These are phyloP conservation scores for Sus cebifrons DNA, from an alignment of 2,797 vertebrate genomes.

Conservation along the genomic window DNA sequence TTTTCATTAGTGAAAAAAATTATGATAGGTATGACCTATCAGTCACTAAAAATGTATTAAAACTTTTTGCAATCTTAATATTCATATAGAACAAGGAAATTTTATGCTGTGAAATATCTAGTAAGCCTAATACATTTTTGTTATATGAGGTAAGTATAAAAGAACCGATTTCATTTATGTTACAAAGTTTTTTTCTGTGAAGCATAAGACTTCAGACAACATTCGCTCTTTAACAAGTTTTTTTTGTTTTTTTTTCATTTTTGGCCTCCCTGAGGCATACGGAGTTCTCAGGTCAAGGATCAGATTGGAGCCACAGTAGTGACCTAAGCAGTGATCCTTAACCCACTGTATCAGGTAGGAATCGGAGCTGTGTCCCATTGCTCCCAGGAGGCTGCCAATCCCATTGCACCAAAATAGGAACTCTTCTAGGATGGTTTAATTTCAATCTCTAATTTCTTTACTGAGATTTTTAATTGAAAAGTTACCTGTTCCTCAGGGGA, in stretches of 20 bases:
- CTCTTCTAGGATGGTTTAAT: background rate
- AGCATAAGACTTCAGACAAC: background rate
- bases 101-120: background rate
- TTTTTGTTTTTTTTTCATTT: too few species aligned
- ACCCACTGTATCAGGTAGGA: too few species aligned
- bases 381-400: too few species aligned
- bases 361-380: too few species aligned
- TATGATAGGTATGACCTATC: background rate
- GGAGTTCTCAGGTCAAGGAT: too few species aligned
- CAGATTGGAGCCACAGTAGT: too few species aligned
- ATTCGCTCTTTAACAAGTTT: background rate
- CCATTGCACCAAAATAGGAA: too few species aligned
- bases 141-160: background rate
- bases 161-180: background rate
- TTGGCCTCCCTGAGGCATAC: too few species aligned
- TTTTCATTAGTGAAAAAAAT: background rate
- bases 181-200: background rate
- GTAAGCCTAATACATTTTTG: background rate
- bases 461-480: background rate
- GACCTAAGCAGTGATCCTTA: too few species aligned
- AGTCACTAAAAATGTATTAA: background rate
- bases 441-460: constrained; percentile 15
- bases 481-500: background rate
- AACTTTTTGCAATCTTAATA: background rate
- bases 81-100: constrained; percentile 4